phyloP scores from a whole-genome alignment of 2,113 vertebrate genomes.

The Syrmaticus mikado region DNA sequence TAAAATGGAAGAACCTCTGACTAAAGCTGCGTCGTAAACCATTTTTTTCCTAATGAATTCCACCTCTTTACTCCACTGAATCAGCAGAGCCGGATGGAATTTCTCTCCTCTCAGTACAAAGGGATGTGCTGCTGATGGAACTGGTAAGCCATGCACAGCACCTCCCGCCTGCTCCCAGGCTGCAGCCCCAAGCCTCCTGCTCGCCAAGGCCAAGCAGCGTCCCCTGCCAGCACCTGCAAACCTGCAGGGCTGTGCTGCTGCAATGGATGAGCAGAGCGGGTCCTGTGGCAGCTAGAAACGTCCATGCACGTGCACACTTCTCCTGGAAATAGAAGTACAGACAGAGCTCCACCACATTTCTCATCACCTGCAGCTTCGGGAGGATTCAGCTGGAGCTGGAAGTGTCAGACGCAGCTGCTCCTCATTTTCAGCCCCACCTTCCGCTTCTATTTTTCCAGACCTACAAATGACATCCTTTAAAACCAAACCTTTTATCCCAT shows the following conservation, averaged over 20 bases:
- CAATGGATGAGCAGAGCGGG: accelerated
- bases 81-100: constrained; percentile 63
- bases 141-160: constrained; percentile 25
- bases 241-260: accelerated
- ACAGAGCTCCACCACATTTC: background rate
- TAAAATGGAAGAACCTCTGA: constrained; percentile 76
- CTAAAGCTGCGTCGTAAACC: constrained; percentile 72
- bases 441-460: background rate
- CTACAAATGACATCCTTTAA: background rate
- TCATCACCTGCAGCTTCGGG: background rate
- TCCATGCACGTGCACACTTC: accelerated
- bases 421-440: background rate
- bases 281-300: accelerated
- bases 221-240: background rate
- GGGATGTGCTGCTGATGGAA: constrained; percentile 50
- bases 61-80: constrained; percentile 69
- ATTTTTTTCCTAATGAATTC: constrained; percentile 79
- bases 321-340: accelerated
- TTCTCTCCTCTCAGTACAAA: constrained; percentile 38
- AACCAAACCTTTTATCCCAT: background rate
- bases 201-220: accelerated
- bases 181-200: background rate
- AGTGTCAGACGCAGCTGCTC: background rate
- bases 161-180: background rate
- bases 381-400: background rate